Evolutionary conservation across 2,113 vertebrate genomes (phyloP).

Genomic region (Lycocorax pyrrhopterus): DNA sequence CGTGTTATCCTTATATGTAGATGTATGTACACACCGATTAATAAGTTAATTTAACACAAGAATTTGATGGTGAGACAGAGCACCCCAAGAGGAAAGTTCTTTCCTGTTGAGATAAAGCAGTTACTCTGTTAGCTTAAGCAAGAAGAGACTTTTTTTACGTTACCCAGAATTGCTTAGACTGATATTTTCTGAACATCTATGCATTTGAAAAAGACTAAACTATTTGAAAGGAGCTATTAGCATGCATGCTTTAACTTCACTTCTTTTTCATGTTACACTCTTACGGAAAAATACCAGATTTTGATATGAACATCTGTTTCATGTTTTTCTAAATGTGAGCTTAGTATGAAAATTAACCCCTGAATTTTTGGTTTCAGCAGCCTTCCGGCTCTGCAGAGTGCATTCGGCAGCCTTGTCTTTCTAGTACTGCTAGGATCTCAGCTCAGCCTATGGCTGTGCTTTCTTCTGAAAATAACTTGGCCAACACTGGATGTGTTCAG

Average conservation of each 20-base stretch:
- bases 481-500: not conserved
- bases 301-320: constrained; percentile 74
- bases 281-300: constrained; percentile 58
- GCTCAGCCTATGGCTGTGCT: not conserved
- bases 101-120: constrained; percentile 44
- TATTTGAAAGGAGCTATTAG: constrained; percentile 65
- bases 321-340: constrained; percentile 65
- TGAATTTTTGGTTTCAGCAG: constrained; percentile 52
- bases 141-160: not conserved
- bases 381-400: not conserved
- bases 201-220: constrained; percentile 51
- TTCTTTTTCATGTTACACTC: constrained; percentile 66
- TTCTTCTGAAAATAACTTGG: not conserved
- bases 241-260: constrained; percentile 58
- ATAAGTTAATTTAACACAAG: constrained; percentile 28
- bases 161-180: constrained; percentile 42
- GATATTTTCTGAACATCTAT: constrained; percentile 48
- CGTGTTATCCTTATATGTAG: not conserved
- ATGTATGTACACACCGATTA: not conserved
- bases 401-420: not conserved
- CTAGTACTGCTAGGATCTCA: not conserved
- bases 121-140: constrained; percentile 31
- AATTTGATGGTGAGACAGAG: constrained; percentile 24
- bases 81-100: constrained; percentile 22
- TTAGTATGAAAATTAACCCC: constrained; percentile 62